Evolutionary conservation across 2,888 invertebrate species (phyloP).

Genomic region (Furcula furcula): DNA sequence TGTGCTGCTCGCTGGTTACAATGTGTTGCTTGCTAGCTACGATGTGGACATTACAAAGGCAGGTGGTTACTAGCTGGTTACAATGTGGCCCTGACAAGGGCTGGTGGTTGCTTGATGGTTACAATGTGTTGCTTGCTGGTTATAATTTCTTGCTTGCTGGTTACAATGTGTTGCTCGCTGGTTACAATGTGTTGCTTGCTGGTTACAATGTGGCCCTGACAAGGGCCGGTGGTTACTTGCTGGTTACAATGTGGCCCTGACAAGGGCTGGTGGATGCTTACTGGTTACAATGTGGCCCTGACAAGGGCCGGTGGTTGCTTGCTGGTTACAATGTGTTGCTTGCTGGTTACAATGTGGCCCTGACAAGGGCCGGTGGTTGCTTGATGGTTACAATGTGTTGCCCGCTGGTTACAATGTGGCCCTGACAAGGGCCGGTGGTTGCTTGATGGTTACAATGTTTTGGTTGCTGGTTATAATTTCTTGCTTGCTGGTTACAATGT

Average conservation of each 20-base stretch:
- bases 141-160: slow-evolving; percentile 5
- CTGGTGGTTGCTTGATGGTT: neutral
- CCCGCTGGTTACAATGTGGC: slow-evolving; percentile 6
- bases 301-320: slow-evolving; percentile 1
- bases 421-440: slow-evolving; percentile 6
- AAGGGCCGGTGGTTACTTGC: too few species aligned
- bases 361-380: slow-evolving; percentile 7
- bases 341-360: slow-evolving; percentile 8
- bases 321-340: too few species aligned
- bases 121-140: too few species aligned
- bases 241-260: neutral
- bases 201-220: neutral
- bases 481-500: too few species aligned
- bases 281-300: slow-evolving; percentile 4
- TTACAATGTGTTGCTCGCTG: slow-evolving; percentile 3
- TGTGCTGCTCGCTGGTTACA: neutral
- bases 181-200: neutral
- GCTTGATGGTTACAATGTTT: too few species aligned
- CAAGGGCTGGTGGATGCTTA: slow-evolving; percentile 4
- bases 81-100: slow-evolving; percentile 2
- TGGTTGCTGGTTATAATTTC: too few species aligned
- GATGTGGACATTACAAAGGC: too few species aligned
- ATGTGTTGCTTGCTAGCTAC: neutral
- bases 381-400: too few species aligned
- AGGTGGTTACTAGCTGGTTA: slow-evolving; percentile 5